These are phyloP conservation scores for Neoascia interrupta DNA, from an alignment of 2,888 invertebrate genomes.

Conservation along the genomic window DNA sequence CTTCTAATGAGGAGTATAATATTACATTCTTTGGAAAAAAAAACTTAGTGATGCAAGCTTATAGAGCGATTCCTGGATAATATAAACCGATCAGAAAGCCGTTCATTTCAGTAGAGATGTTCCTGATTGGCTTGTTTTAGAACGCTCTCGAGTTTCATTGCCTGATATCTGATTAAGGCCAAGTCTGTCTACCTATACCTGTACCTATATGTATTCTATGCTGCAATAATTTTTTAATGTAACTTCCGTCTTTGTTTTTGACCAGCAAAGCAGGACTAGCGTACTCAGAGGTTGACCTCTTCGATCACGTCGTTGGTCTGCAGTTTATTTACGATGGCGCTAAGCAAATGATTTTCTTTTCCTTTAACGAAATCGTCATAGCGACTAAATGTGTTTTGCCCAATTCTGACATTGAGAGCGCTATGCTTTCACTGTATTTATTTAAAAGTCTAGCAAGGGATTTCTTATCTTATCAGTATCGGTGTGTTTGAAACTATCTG, in stretches of 20 bases:
- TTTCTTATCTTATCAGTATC: not conserved
- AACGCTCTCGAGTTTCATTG: no score
- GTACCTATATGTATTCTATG: no score
- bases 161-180: no score
- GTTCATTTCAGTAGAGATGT: no score
- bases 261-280: constrained; percentile 7
- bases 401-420: not conserved
- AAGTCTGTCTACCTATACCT: no score
- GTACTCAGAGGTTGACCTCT: constrained; percentile 1
- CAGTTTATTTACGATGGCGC: constrained; percentile 1
- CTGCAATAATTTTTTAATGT: no score
- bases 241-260: not conserved
- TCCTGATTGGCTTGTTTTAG: no score
- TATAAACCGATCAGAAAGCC: no score
- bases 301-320: constrained; percentile 13
- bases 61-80: no score
- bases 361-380: constrained; percentile 10
- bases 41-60: no score
- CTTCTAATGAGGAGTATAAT: no score
- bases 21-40: no score
- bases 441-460: not conserved
- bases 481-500: not conserved
- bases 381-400: constrained; percentile 12
- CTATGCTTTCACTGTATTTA: constrained; percentile 1
- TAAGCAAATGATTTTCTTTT: not conserved